Evolutionary conservation across 2,797 vertebrate species (phyloP), one percentile per base, ranked within the genome.

Genomic region (Glyptemys insculpta): DNA sequence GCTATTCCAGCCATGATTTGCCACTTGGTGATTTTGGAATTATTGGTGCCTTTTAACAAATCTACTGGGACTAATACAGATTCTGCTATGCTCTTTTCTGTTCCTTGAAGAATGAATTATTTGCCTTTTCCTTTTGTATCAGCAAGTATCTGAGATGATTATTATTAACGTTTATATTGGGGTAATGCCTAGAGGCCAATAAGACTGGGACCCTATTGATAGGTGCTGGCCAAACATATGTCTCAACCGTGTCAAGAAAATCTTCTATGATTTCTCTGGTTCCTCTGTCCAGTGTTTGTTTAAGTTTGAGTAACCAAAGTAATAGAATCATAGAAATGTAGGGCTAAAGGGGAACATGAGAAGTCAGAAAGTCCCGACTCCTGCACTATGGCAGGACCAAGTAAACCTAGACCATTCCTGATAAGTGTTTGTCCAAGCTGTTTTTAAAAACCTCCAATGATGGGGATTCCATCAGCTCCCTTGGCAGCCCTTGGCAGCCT

Each of bases 101-200:
- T 44, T 44, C 25, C 72, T 47, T 76, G 41, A 44, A 44, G 72
- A 25, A 25, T 44, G 9, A 44, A 85, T 1, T 93, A 91, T 7
- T 83, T 76, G 92, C 88, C 57, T 85, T 92, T 92, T 94, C 84
- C 82, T 94, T 78, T 83, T 79, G 14, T 68, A 93, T 84, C 89
- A 94, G 96, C 89, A 94, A 82, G 72, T 92, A 80, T 50, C 89
- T 96, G 87, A 90, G 89, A 94, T 74, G 12, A 79, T n/a, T 80
- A 91, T 91, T 44, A 44, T n/a, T 41, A 18, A 34, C 88, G 78
- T 89, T 94, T 95, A 93, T 34, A 91, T 12, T 94, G 88, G 59
- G 72, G 89, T 95, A 94, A 23, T 34, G 34, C 81, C 86, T 86
- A 65, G 81, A 78, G 78, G 59, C 1, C 5, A 49, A 27, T 68